phyloP scores from a whole-genome alignment of 1,140 invertebrate genomes.

The Drosophila quadrilineata region DNA sequence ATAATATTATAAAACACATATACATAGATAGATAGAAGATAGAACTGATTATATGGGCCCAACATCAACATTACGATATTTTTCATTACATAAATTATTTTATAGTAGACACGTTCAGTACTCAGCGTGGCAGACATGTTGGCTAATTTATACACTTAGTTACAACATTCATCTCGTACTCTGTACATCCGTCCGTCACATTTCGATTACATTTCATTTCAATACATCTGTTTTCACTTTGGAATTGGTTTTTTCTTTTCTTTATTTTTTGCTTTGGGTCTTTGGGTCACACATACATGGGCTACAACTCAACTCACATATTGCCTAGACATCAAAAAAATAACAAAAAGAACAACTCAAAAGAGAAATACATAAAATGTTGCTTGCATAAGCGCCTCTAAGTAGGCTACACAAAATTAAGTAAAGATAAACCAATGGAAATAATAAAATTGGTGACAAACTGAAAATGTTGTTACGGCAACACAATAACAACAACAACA shows the following conservation, averaged over 20 bases:
- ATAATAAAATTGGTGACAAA: slow-evolving; percentile 13
- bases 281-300: slow-evolving; percentile 60
- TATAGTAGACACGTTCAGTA: slow-evolving; percentile 80
- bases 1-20: too few species aligned
- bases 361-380: slow-evolving; percentile 28
- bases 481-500: slow-evolving; percentile 60
- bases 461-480: slow-evolving; percentile 39
- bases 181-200: slow-evolving; percentile 76
- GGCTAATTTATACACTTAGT: slow-evolving; percentile 52
- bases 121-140: slow-evolving; percentile 63
- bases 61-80: slow-evolving; percentile 82
- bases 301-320: slow-evolving; percentile 46
- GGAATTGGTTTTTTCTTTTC: slow-evolving; percentile 1
- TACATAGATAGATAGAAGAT: slow-evolving; percentile 43
- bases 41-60: slow-evolving; percentile 78
- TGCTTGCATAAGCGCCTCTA: slow-evolving; percentile 72
- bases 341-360: slow-evolving; percentile 47
- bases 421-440: slow-evolving; percentile 33
- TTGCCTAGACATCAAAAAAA: too few species aligned
- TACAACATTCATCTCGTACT: slow-evolving; percentile 74
- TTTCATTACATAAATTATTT: slow-evolving; percentile 82
- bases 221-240: slow-evolving; percentile 19
- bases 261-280: slow-evolving; percentile 24
- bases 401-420: slow-evolving; percentile 57
- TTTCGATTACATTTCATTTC: slow-evolving; percentile 33